A percentile compares a stretch with the other conserved stretches of the same genome.
Evolutionary conservation across 92 coral and sea anemone genomes (phyloP).

Genomic region (Zoanthus solanderi): DNA sequence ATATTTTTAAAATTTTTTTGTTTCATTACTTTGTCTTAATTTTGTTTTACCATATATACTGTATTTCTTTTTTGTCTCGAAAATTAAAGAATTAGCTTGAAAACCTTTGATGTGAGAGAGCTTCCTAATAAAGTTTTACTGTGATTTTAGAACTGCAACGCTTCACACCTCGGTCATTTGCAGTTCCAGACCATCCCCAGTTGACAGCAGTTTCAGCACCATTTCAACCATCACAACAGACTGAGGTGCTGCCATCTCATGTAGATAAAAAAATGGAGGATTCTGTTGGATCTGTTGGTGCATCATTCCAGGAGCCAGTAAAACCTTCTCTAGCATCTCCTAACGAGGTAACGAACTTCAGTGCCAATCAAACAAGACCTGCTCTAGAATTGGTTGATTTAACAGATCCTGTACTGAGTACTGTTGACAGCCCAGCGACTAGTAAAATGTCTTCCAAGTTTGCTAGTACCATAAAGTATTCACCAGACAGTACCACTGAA

Average conservation of each 20-base stretch:
- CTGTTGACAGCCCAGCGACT: background rate
- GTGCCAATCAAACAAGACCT: background rate
- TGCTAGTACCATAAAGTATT: background rate
- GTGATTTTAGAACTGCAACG: background rate
- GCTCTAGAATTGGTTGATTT: background rate
- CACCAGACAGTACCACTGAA: background rate
- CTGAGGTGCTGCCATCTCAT: background rate
- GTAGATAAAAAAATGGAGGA: background rate
- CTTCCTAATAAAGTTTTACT: background rate
- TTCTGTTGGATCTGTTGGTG: background rate
- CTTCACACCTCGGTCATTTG: background rate
- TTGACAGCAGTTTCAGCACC: background rate
- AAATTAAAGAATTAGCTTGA: background rate
- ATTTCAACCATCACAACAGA: background rate
- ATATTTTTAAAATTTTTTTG: no score
- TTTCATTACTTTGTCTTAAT: no score
- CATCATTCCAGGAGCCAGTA: background rate
- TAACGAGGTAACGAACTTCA: background rate
- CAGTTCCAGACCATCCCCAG: background rate
- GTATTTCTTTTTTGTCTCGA: no score
- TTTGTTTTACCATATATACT: no score
- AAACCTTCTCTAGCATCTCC: background rate
- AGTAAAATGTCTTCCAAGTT: background rate
- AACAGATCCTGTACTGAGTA: background rate
- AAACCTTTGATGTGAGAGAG: background rate